These are phyloP conservation scores for Ctenodactylus gundi DNA, from an alignment of 2,113 vertebrate species.

Conservation along the genomic window DNA sequence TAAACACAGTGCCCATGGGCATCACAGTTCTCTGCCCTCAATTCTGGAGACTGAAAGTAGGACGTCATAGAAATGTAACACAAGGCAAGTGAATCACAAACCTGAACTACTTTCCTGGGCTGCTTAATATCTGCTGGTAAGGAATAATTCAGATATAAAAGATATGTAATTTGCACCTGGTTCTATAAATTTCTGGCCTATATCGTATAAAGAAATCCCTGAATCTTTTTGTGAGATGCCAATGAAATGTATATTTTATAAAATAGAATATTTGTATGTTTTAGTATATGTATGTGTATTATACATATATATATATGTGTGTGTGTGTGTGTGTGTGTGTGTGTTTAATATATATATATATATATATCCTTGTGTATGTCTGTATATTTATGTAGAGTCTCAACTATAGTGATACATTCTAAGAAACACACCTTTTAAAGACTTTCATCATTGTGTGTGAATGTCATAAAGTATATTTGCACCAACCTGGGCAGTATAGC, in stretches of 20 bases:
- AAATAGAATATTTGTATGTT: not conserved
- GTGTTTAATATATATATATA: too few species aligned
- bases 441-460: not conserved
- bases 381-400: too few species aligned
- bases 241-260: not conserved
- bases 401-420: not conserved
- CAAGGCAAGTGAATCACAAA: not conserved
- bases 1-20: not conserved
- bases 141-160: not conserved
- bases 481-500: not conserved
- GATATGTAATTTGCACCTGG: accelerated
- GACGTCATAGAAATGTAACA: not conserved
- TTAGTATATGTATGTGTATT: not conserved
- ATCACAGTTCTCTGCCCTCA: not conserved
- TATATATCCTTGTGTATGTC: not conserved
- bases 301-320: not conserved
- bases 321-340: too few species aligned
- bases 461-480: accelerated
- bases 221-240: not conserved
- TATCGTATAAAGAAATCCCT: not conserved
- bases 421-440: not conserved
- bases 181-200: not conserved
- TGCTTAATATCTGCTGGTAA: not conserved
- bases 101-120: not conserved
- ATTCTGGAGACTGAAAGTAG: not conserved